These are phyloP conservation scores for Bubalus kerabau DNA, from an alignment of 2,113 vertebrate species.

Conservation along the genomic window DNA sequence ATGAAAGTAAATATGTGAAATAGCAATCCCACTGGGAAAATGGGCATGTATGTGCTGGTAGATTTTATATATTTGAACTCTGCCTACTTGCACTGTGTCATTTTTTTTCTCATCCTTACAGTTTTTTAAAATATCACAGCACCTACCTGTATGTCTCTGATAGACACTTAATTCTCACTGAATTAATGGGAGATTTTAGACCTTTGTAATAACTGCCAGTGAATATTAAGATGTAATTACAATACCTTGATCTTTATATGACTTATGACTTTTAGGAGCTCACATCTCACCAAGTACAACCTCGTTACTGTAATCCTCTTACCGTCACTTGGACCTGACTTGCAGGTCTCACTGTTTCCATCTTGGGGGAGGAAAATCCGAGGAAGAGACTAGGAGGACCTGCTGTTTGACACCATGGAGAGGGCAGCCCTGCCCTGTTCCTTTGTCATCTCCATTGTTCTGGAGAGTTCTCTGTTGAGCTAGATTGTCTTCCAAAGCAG, in stretches of 20 bases:
- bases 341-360: background rate
- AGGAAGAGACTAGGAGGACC: background rate
- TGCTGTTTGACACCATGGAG: background rate
- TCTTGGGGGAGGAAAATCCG: background rate
- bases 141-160: background rate
- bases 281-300: background rate
- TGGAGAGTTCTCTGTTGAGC: background rate
- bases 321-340: background rate
- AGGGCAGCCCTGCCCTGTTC: background rate
- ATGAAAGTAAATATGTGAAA: background rate
- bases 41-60: background rate
- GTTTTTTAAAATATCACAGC: background rate
- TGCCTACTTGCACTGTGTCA: background rate
- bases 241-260: background rate
- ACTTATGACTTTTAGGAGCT: background rate
- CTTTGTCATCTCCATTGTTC: constrained; percentile 39
- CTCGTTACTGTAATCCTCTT: constrained; percentile 31
- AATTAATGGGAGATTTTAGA: constrained; percentile 54
- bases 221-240: constrained; percentile 42
- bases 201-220: constrained; percentile 19
- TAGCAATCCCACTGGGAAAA: background rate
- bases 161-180: constrained; percentile 49
- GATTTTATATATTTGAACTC: background rate
- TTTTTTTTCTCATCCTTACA: background rate
- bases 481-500: background rate